phyloP scores from a whole-genome alignment of 2,113 vertebrate genomes.

The Epinephelus fuscoguttatus region DNA sequence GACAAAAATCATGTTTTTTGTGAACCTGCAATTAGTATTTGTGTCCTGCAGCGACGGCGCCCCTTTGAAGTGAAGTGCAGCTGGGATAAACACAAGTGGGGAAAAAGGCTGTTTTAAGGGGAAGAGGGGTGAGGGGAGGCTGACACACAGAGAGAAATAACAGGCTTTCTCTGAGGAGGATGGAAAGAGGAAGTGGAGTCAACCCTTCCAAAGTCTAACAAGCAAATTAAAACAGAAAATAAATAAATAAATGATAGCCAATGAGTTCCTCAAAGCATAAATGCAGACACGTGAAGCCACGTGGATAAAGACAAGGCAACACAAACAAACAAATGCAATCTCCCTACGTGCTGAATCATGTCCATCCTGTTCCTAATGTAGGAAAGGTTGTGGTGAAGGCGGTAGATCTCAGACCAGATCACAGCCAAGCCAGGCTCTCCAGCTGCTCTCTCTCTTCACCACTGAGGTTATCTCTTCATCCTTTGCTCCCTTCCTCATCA shows the following conservation, averaged over 20 bases:
- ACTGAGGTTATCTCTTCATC: slow-evolving; percentile 25
- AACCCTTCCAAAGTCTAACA: background rate
- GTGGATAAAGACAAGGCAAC: background rate
- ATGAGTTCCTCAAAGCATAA: background rate
- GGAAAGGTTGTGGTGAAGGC: slow-evolving; percentile 6
- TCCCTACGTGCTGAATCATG: slow-evolving; percentile 59
- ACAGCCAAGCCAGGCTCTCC: background rate
- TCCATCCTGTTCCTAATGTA: slow-evolving; percentile 55
- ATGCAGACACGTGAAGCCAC: background rate
- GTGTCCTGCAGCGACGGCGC: slow-evolving; percentile 34
- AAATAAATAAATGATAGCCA: background rate
- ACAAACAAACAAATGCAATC: background rate
- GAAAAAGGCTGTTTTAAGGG: background rate
- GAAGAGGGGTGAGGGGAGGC: slow-evolving; percentile 3
- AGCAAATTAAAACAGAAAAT: background rate
- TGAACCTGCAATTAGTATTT: slow-evolving; percentile 61
- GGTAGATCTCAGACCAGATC: background rate
- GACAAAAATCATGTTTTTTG: background rate
- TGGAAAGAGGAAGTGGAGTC: slow-evolving; percentile 34
- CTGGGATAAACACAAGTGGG: slow-evolving; percentile 44
- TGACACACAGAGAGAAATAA: slow-evolving; percentile 40
- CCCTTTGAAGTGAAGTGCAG: slow-evolving; percentile 57
- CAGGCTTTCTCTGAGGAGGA: slow-evolving; percentile 10
- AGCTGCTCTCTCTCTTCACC: slow-evolving; percentile 20
- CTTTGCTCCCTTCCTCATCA: background rate